These are phyloP conservation scores for Drosophila merina DNA, from an alignment of 2,888 invertebrate species.

Conservation along the genomic window DNA sequence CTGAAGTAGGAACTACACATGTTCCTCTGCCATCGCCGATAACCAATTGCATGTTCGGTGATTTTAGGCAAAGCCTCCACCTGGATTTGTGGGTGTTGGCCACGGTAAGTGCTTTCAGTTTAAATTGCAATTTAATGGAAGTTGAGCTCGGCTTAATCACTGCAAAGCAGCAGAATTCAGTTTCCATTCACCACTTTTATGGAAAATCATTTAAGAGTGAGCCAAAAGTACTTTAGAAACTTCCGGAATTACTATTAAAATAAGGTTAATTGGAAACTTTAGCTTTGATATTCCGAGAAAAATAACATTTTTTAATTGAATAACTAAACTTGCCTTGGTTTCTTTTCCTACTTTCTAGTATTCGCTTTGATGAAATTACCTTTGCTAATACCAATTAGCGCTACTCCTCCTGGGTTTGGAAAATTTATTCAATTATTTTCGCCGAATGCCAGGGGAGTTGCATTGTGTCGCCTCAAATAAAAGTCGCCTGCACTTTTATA, in stretches of 20 bases:
- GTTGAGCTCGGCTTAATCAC: not conserved
- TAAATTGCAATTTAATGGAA: not conserved
- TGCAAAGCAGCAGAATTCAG: not conserved
- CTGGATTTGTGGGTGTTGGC: not conserved
- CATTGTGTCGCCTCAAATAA: constrained; percentile 64
- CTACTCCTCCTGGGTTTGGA: constrained; percentile 14
- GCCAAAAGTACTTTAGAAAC: not conserved
- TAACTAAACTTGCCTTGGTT: not conserved
- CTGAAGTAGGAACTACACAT: constrained; percentile 49
- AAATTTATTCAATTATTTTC: constrained; percentile 63
- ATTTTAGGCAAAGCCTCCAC: constrained; percentile 2
- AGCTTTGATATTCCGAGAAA: no score
- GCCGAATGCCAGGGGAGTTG: constrained; percentile 23
- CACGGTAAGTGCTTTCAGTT: not conserved
- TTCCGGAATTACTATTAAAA: not conserved
- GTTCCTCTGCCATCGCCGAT: constrained; percentile 30
- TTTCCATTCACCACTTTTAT: not conserved
- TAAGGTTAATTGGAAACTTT: no score
- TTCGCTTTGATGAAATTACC: not conserved
- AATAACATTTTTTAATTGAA: no score
- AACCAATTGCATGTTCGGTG: constrained; percentile 13
- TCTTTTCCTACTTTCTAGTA: not conserved
- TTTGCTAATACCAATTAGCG: constrained; percentile 49
- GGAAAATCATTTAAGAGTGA: not conserved
- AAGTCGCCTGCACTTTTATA: constrained; percentile 73